Conservation (phyloP, 2,113 vertebrate species). For the Saimiri boliviensis region DNA sequence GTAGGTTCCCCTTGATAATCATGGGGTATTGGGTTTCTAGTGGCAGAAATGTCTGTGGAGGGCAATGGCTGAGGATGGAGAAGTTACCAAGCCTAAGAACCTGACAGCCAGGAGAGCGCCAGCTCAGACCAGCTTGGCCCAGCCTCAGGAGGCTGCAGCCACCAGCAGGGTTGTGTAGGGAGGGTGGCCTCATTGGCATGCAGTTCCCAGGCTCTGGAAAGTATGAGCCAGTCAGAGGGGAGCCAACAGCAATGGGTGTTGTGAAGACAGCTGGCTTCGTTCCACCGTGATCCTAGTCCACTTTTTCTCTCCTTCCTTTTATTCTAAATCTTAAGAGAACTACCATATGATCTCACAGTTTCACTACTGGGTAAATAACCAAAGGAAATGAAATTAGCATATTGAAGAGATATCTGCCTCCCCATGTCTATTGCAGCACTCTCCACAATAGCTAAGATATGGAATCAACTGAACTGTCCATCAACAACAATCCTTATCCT, state of each 20-base stretch:
- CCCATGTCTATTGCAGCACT: not conserved
- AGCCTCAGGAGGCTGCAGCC: not conserved
- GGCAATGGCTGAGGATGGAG: not conserved
- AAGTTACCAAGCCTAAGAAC: not conserved
- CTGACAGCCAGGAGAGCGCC: not conserved
- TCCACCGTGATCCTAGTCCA: not conserved
- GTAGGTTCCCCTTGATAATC: not conserved
- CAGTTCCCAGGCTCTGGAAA: not conserved
- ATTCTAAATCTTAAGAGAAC: not conserved
- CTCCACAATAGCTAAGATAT: not conserved
- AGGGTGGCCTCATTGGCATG: not conserved
- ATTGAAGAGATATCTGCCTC: not conserved
- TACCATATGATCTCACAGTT: not conserved
- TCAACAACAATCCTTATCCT: not conserved
- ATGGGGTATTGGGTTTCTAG: not conserved
- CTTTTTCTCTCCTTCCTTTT: not conserved
- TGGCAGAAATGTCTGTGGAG: not conserved
- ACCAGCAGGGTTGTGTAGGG: not conserved
- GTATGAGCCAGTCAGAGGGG: not conserved
- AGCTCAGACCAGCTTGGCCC: not conserved
- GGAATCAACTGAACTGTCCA: not conserved
- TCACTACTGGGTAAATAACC: not conserved
- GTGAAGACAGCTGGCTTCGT: not conserved
- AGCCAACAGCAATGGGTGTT: not conserved
- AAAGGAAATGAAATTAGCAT: not conserved